Base-by-base conservation (phyloP, 2,888 invertebrate genomes). In the Plutella xylostella region DNA sequence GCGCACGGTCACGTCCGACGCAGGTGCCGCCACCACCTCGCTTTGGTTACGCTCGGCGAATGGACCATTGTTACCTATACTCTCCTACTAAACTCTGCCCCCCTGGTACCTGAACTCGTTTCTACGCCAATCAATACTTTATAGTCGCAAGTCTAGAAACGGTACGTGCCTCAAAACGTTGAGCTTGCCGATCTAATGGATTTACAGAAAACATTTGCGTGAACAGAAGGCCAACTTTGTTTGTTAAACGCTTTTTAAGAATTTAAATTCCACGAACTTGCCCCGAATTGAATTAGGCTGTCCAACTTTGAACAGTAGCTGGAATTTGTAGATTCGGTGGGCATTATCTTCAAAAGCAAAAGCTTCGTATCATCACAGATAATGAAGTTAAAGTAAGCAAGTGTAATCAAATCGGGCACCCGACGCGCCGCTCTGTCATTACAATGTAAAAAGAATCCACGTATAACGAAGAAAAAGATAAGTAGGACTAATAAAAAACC, bases 341-440 rank as follows among this genome's bases (percentile, higher is more conserved):
- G 33, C 7, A 33, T 33, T 15, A 15, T 15, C 6, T n/a, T n/a
- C n/a, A n/a, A n/a, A n/a, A n/a, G n/a, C n/a, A 67, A 69, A 65
- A 78, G 61, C 63, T 64, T 61, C 72, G 61, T 72, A 73, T 83
- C 82, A 80, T 78, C 70, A 68, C 72, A 72, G 75, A 76, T 83
- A 80, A 83, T 79, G 79, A 79, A 65, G 61, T 57, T 59, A 37
- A 64, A 62, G 56, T 56, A 60, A 60, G 58, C 58, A 55, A 52
- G 44, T 48, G 57, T 58, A 59, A 60, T 64, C 60, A 60, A 67
- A 60, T 53, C 58, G 61, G 62, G 59, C 52, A 59, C 55, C 65
- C 62, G 60, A 55, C 56, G 49, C 57, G 57, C 70, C 68, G 67
- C 69, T 67, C 68, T 77, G 63, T 79, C 63, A 79, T 78, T 78